These are phyloP conservation scores for Takifugu rubripes DNA, from an alignment of 2,797 vertebrate genomes.

Conservation along the genomic window DNA sequence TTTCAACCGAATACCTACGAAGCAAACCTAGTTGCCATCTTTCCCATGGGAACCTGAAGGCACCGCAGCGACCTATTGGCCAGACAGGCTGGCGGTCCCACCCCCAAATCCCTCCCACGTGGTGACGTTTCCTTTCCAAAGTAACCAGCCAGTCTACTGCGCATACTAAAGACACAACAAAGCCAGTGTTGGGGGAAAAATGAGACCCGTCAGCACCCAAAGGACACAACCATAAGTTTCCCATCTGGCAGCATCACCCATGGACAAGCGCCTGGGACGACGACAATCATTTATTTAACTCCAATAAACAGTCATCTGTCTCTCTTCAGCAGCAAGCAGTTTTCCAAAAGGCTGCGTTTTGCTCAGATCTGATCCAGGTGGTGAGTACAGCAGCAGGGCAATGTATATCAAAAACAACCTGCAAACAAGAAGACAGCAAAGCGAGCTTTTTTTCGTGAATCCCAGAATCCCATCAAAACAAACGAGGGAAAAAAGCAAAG, in stretches of 20 bases:
- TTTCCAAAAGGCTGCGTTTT: conserved; percentile 52
- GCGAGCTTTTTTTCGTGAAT: conserved; percentile 21
- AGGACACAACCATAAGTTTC: conserved; percentile 50
- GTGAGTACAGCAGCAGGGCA: conserved; percentile 63
- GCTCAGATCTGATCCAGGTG: conserved; percentile 66
- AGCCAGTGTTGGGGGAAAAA: conserved; percentile 63
- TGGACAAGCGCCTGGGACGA: conserved; percentile 46
- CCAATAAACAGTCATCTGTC: conserved; percentile 4
- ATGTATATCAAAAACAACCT: conserved; percentile 1
- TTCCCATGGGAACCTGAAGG: conserved; percentile 52
- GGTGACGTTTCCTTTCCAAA: conserved; percentile 72
- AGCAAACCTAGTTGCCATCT: conserved; percentile 11
- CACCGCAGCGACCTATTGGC: conserved; percentile 50
- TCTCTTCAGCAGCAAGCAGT: conserved; percentile 32
- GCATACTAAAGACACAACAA: conserved; percentile 81
- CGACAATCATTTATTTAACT: conserved; percentile 43
- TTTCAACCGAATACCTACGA: rapidly evolving
- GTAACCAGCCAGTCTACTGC: conserved; percentile 72
- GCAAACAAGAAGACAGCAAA: neutral
- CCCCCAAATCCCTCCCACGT: conserved; percentile 51
- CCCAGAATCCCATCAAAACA: conserved; percentile 11
- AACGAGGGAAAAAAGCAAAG: conserved; percentile 2
- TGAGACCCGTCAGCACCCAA: conserved; percentile 58
- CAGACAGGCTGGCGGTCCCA: conserved; percentile 42
- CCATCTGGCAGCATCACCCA: conserved; percentile 42